Evolutionary conservation across 2,888 invertebrate species (phyloP), one percentile per base, ranked within the genome.

Genomic region (Psylliodes chrysocephalus): DNA sequence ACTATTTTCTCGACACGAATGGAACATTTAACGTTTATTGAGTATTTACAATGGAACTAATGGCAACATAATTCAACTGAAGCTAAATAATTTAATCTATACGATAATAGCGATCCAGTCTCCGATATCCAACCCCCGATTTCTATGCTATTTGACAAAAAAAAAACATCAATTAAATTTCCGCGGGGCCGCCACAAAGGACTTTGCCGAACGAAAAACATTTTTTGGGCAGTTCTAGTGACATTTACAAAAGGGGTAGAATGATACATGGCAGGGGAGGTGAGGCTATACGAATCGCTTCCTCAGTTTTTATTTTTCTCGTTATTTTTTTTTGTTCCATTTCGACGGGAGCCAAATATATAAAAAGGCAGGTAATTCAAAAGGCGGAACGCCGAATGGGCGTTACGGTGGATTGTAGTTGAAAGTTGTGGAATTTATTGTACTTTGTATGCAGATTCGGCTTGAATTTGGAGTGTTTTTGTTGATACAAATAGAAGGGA

Each of bases 101-200:
- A 18, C 7, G 1, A 42, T 18, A 42, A 42, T 42, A 1, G 42
- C 17, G 8, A 17, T 5, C 18, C 42, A 5, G 17, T 5, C 18
- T 5, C 17, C 42, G 42, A 42, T 25, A 47, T 28, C 12, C 25
- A n/a, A 47, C 47, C 47, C 47, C 28, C 6, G 49, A 19, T 49
- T 28, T 28, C 15, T 8, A 14, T 6, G 28, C 8, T 49, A 18
- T 42, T 42, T 42, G 18, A 42, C 42, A 42, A 49, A 46, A 56
- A 56, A 56, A 57, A 49, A 18, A 49, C 59, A 51, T 59, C 59
- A 57, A 57, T 57, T 49, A 49, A 57, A 57, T 57, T 57, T 47
- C 47, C 38, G 15, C 30, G 28, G 44, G 22, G 12, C 10, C 4
- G 49, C 15, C 28, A 49, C 49, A 49, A 49, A 49, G 49, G 49